These are phyloP conservation scores for Coelogynopora nodosa DNA, from an alignment of 2,888 invertebrate genomes.

Conservation along the genomic window DNA sequence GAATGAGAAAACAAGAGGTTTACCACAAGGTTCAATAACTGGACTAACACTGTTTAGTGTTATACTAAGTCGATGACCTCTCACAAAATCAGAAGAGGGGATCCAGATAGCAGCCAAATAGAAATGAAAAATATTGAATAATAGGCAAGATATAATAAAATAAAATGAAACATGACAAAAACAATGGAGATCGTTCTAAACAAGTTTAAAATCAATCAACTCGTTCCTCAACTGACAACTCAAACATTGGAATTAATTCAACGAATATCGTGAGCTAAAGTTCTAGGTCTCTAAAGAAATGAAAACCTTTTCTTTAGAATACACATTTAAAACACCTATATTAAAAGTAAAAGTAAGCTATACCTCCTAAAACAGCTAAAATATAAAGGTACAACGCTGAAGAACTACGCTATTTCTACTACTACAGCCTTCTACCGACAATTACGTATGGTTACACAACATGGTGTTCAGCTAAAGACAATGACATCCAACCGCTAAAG, in stretches of 20 bases:
- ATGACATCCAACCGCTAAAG: slow-evolving; percentile 8
- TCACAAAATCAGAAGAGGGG: too few relatives aligned
- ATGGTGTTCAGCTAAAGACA: not conserved
- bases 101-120: not conserved
- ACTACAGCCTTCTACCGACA: not conserved
- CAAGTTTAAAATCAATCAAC: slow-evolving; percentile 6
- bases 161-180: not conserved
- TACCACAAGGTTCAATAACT: not conserved
- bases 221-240: not conserved
- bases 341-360: slow-evolving; percentile 17
- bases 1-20: not conserved
- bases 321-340: not conserved
- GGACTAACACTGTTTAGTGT: not conserved
- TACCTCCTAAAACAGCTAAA: not conserved
- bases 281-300: not conserved
- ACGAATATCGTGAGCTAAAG: not conserved
- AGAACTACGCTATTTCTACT: slow-evolving; percentile 15
- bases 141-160: not conserved
- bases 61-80: too few relatives aligned
- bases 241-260: not conserved
- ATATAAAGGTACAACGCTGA: slow-evolving; percentile 24
- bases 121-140: not conserved
- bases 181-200: not conserved
- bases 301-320: slow-evolving; percentile 21
- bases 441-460: not conserved